A percentile compares a stretch with the other conserved stretches of the same genome.
phyloP scores from a whole-genome alignment of 2,797 vertebrate genomes.

The Rachycentron canadum region DNA sequence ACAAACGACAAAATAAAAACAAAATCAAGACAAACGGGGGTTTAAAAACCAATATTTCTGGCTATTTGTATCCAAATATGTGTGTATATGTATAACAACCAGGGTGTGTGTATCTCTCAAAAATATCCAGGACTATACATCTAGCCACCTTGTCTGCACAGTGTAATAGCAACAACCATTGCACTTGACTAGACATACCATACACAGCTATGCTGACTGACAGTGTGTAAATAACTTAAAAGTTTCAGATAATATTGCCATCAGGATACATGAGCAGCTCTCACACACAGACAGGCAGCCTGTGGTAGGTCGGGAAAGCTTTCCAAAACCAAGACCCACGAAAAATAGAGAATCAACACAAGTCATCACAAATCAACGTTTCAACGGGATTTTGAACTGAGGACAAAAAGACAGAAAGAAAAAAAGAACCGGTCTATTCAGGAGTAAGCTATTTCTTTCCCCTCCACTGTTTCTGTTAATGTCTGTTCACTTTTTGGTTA shows the following conservation, averaged over 20 bases:
- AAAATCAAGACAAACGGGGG: slow-evolving; percentile 59
- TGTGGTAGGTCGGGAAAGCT: slow-evolving; percentile 69
- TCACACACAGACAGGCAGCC: slow-evolving; percentile 70
- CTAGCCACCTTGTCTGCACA: slow-evolving; percentile 82
- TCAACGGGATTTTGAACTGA: slow-evolving; percentile 50
- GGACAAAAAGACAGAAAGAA: slow-evolving; percentile 27
- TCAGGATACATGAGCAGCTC: slow-evolving; percentile 78
- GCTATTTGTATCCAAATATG: slow-evolving; percentile 61
- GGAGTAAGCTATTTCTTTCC: slow-evolving; percentile 58
- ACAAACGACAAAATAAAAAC: slow-evolving; percentile 58
- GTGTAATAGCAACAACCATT: slow-evolving; percentile 82
- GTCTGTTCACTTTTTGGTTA: slow-evolving; percentile 71
- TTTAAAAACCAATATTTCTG: slow-evolving; percentile 49
- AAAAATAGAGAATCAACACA: slow-evolving; percentile 55
- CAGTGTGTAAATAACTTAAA: slow-evolving; percentile 74
- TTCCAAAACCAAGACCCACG: slow-evolving; percentile 63
- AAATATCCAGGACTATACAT: slow-evolving; percentile 70
- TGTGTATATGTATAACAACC: slow-evolving; percentile 56
- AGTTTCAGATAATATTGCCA: slow-evolving; percentile 75
- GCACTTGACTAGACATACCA: slow-evolving; percentile 82
- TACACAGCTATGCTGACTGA: slow-evolving; percentile 77
- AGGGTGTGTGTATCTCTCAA: slow-evolving; percentile 55
- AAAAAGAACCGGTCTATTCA: slow-evolving; percentile 49
- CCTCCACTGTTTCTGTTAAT: slow-evolving; percentile 48
- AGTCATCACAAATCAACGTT: slow-evolving; percentile 68